phyloP scores from a whole-genome alignment of 2,113 vertebrate species.

The Motacilla alba region DNA sequence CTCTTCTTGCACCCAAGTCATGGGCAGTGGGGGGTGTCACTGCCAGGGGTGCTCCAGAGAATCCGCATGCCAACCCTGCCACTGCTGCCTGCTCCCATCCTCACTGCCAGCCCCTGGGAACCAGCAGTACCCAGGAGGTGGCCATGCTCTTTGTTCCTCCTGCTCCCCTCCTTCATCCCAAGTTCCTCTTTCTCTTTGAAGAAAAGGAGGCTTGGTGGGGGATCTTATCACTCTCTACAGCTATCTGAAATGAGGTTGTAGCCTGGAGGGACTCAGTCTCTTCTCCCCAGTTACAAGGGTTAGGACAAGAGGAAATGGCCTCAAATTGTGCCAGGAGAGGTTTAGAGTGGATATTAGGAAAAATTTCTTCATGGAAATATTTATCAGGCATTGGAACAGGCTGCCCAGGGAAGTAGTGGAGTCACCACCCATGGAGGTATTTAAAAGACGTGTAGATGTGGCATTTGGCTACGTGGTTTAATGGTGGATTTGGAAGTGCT shows the following conservation, averaged over 20 bases:
- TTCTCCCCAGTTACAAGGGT: background rate
- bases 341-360: background rate
- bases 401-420: background rate
- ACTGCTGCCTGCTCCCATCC: background rate
- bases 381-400: background rate
- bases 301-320: background rate
- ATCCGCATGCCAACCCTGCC: background rate
- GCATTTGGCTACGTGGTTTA: background rate
- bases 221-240: background rate
- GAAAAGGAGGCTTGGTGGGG: background rate
- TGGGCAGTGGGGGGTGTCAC: background rate
- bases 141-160: background rate
- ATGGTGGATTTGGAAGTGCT: background rate
- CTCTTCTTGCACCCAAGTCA: background rate
- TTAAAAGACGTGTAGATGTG: background rate
- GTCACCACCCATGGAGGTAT: background rate
- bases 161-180: background rate
- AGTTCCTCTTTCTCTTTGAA: background rate
- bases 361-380: background rate
- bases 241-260: background rate
- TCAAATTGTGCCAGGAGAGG: background rate
- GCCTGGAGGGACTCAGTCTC: background rate
- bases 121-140: fast-evolving
- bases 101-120: background rate
- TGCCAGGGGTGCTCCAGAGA: background rate